Percentiles rank a stretch among this genome's conserved stretches.
Conservation (phyloP, 2,888 invertebrate genomes). For the Meta bourneti region DNA sequence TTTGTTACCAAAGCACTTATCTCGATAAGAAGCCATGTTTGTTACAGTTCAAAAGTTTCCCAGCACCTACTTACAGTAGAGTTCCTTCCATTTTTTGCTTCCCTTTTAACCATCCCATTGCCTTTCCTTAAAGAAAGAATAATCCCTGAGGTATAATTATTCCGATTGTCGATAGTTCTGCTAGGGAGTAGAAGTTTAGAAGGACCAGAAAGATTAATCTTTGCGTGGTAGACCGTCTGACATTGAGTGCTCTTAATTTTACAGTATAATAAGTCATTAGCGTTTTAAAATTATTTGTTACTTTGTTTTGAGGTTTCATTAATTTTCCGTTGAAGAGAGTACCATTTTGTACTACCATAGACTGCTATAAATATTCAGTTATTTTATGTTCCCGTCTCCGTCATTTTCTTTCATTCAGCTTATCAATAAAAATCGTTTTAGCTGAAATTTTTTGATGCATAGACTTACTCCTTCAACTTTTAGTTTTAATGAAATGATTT, state of each 20-base stretch:
- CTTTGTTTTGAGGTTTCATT: not conserved
- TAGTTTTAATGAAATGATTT: too few species aligned
- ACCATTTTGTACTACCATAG: too few species aligned
- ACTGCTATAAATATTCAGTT: too few species aligned
- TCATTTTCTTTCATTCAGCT: too few species aligned
- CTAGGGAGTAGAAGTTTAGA: not conserved
- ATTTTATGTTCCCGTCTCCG: too few species aligned
- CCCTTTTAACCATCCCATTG: not conserved
- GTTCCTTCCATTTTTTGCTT: not conserved
- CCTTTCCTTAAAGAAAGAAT: not conserved
- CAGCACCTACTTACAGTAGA: not conserved
- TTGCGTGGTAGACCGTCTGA: not conserved
- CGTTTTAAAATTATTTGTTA: not conserved
- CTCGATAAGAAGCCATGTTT: not conserved
- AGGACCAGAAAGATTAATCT: not conserved
- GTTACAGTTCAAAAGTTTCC: constrained; percentile 1
- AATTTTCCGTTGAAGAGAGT: too few species aligned
- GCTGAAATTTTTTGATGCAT: too few species aligned
- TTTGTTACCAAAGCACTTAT: not conserved
- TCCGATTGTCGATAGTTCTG: not conserved
- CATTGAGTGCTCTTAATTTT: not conserved
- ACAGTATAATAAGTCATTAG: not conserved
- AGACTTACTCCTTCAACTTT: too few species aligned
- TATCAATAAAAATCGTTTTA: too few species aligned
- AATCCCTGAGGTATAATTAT: not conserved